phyloP scores from a whole-genome alignment of 92 coral and sea anemone species.

The Montipora capitata region DNA sequence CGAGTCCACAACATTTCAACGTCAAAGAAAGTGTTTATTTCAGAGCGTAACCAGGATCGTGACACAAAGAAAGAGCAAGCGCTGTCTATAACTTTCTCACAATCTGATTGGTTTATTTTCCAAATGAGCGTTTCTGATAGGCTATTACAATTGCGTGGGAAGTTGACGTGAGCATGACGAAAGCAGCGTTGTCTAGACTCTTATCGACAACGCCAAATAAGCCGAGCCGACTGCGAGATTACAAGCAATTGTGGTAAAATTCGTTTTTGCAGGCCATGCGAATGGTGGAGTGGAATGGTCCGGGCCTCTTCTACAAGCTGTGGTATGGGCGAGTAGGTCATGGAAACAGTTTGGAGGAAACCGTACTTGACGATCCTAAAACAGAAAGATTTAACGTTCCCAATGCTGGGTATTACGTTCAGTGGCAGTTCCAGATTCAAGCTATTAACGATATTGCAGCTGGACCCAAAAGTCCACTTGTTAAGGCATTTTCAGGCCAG shows the following conservation, averaged over 20 bases:
- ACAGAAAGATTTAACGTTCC: constrained; percentile 38
- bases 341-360: neutral
- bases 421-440: constrained; percentile 80
- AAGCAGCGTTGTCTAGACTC: no score
- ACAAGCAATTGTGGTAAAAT: no score
- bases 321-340: constrained; percentile 24
- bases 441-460: constrained; percentile 62
- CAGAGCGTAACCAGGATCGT: no score
- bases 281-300: constrained; percentile 79
- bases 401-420: constrained; percentile 77
- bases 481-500: constrained; percentile 75
- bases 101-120: no score
- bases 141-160: no score
- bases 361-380: neutral
- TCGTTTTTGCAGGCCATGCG: constrained; percentile 73
- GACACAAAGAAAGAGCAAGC: no score
- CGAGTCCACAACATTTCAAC: constrained; percentile 51
- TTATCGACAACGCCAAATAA: no score
- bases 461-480: constrained; percentile 74
- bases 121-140: no score
- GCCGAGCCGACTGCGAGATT: no score
- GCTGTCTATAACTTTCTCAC: no score
- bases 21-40: no score
- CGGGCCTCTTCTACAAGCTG: constrained; percentile 60
- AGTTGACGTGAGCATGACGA: no score